phyloP scores from a whole-genome alignment of 2,797 vertebrate species.

The Vireo griseus region DNA sequence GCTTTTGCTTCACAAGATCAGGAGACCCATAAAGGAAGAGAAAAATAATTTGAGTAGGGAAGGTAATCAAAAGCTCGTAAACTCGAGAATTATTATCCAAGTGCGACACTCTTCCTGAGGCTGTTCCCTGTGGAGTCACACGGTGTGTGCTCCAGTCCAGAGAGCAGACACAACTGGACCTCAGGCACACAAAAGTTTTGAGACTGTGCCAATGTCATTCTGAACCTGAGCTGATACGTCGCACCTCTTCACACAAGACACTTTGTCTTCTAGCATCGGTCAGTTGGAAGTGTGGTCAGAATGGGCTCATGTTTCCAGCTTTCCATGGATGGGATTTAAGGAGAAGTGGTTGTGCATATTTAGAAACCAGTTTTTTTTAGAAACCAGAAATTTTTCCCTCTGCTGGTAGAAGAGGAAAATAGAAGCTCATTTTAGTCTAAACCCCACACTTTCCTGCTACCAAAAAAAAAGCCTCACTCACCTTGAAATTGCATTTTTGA shows the following conservation, averaged over 20 bases:
- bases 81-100: background rate
- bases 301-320: background rate
- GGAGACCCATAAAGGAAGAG: constrained; percentile 21
- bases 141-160: rapidly evolving
- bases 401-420: background rate
- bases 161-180: background rate
- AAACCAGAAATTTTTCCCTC: background rate
- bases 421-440: background rate
- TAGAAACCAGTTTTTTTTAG: background rate
- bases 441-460: background rate
- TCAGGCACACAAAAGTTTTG: background rate
- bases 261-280: background rate
- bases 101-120: background rate
- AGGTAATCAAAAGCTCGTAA: constrained; percentile 36
- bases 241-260: background rate
- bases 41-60: constrained; percentile 30
- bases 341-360: background rate
- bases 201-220: background rate
- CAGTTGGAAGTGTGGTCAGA: background rate
- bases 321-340: background rate
- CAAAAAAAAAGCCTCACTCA: background rate
- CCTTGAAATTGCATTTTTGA: background rate
- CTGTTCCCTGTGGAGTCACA: background rate
- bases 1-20: constrained; percentile 19
- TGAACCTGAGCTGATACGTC: background rate